phyloP scores from a whole-genome alignment of 2,797 vertebrate species.

The Chiroxiphia lanceolata region DNA sequence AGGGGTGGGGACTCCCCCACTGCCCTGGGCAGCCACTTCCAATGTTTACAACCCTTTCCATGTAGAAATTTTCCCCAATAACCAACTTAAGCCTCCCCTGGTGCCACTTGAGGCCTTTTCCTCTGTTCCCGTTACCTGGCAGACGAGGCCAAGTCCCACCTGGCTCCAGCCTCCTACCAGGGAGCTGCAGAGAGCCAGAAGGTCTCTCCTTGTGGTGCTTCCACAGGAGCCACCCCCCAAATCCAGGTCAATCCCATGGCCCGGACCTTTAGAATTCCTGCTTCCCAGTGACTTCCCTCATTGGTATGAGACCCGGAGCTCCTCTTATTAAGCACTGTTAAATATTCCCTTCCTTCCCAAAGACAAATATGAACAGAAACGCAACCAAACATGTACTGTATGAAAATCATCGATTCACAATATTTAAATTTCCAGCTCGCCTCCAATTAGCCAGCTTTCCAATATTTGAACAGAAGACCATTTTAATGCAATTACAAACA shows the following conservation, averaged over 20 bases:
- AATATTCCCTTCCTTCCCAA: constrained; percentile 67
- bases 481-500: constrained; percentile 89
- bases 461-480: constrained; percentile 85
- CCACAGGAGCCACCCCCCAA: background rate
- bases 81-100: background rate
- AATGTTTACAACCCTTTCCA: background rate
- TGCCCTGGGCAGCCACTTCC: background rate
- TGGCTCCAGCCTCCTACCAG: background rate
- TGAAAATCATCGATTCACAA: constrained; percentile 83
- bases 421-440: constrained; percentile 81
- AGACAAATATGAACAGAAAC: constrained; percentile 69
- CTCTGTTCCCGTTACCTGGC: background rate
- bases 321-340: constrained; percentile 21
- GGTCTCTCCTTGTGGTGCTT: background rate
- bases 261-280: rapidly evolving
- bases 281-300: rapidly evolving
- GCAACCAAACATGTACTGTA: constrained; percentile 78
- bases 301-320: constrained; percentile 20
- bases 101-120: background rate
- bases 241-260: background rate
- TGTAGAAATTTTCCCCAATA: rapidly evolving
- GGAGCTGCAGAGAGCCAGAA: background rate
- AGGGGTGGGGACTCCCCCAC: background rate
- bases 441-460: constrained; percentile 82
- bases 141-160: background rate